Conservation (phyloP, 2,113 vertebrate genomes). For the Numida meleagris region DNA sequence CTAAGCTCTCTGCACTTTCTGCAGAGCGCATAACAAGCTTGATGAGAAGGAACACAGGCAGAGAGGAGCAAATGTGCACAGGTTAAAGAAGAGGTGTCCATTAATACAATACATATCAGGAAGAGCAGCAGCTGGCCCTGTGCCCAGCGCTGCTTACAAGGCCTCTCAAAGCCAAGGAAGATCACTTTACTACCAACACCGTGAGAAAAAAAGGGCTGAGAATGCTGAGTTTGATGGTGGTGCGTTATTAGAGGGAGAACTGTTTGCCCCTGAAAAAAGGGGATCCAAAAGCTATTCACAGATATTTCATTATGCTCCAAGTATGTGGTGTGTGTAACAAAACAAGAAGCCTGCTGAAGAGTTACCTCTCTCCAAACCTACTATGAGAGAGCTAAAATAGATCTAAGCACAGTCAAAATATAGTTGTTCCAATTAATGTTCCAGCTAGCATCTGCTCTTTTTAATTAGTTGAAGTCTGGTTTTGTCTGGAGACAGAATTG, state of each 20-base stretch:
- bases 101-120: not conserved
- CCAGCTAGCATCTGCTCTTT: slow-evolving; percentile 45
- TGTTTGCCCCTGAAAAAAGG: not conserved
- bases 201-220: not conserved
- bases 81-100: slow-evolving; percentile 17
- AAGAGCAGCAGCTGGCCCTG: slow-evolving; percentile 30
- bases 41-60: not conserved
- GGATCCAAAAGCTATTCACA: not conserved
- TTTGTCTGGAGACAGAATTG: not conserved
- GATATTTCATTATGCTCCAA: not conserved
- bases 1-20: slow-evolving; percentile 34
- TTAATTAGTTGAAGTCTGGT: slow-evolving; percentile 32
- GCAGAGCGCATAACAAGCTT: slow-evolving; percentile 25
- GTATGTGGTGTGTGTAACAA: not conserved
- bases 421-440: not conserved
- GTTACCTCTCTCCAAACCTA: not conserved
- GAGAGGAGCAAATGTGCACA: not conserved
- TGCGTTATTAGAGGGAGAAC: not conserved
- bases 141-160: not conserved
- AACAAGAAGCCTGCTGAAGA: not conserved
- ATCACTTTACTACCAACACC: slow-evolving; percentile 17
- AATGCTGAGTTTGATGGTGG: not conserved
- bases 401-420: not conserved
- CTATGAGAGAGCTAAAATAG: not conserved
- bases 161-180: not conserved